A percentile compares a stretch with the other conserved stretches of the same genome.
phyloP scores from a whole-genome alignment of 2,113 vertebrate species.

The Lagopus muta region DNA sequence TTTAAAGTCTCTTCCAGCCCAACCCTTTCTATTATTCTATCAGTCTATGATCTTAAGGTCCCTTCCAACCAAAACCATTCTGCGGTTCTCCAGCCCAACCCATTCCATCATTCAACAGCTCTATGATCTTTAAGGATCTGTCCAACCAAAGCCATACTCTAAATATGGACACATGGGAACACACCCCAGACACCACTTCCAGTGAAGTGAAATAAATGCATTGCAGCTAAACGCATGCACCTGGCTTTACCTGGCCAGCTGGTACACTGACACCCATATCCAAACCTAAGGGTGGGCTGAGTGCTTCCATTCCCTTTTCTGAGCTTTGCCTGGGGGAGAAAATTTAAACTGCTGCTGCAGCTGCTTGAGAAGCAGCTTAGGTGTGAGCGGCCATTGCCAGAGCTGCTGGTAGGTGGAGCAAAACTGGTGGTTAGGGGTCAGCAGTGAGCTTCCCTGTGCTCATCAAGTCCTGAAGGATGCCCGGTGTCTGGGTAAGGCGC shows the following conservation, averaged over 20 bases:
- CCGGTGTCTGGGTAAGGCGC: accelerated
- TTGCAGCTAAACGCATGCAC: accelerated
- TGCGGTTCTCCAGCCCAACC: background rate
- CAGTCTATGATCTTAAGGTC: no score
- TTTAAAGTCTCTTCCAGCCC: background rate
- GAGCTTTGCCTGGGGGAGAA: accelerated
- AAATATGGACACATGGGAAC: accelerated
- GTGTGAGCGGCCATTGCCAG: background rate
- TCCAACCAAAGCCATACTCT: background rate
- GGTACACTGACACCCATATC: accelerated
- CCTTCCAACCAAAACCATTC: no score
- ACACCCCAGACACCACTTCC: accelerated
- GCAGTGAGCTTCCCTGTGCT: accelerated
- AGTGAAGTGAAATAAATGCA: accelerated
- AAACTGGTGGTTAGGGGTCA: background rate
- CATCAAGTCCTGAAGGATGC: accelerated
- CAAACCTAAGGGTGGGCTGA: accelerated
- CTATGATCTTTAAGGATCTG: background rate
- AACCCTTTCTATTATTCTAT: background rate
- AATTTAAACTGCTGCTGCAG: background rate
- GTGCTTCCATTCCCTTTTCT: background rate
- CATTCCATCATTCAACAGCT: background rate
- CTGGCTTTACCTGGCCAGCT: background rate
- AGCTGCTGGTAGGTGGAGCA: background rate
- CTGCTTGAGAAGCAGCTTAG: background rate